Percentiles rank a stretch among this genome's conserved stretches.
phyloP scores from a whole-genome alignment of 2,797 vertebrate species.

The Anguilla pacifica region DNA sequence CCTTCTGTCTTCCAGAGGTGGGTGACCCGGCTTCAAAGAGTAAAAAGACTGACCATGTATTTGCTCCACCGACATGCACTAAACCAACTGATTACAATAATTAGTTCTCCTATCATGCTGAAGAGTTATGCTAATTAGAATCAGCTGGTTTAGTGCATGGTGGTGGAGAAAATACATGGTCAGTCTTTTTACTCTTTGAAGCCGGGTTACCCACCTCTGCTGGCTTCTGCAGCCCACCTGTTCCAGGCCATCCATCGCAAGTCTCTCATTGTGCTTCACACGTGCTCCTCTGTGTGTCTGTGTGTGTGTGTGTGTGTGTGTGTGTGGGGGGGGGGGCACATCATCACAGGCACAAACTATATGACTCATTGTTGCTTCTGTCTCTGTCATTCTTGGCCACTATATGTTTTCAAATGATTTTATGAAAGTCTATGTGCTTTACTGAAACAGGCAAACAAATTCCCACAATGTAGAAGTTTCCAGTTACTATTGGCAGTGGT shows the following conservation, averaged over 20 bases:
- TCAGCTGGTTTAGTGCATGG: too few relatives aligned
- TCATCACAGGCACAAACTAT: not conserved
- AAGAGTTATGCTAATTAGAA: too few relatives aligned
- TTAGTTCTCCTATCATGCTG: too few relatives aligned
- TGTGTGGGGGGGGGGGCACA: too few relatives aligned
- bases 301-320: too few relatives aligned
- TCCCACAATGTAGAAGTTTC: not conserved
- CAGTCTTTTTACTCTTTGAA: too few relatives aligned
- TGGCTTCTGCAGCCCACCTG: conserved; percentile 48
- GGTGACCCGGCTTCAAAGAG: too few relatives aligned
- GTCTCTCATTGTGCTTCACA: conserved; percentile 24
- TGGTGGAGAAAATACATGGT: too few relatives aligned
- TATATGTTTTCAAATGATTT: too few relatives aligned
- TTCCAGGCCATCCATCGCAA: conserved; percentile 53
- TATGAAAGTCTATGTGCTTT: conserved; percentile 1
- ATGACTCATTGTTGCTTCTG: not conserved
- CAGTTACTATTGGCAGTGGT: not conserved
- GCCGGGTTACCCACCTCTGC: not conserved
- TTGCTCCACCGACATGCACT: too few relatives aligned
- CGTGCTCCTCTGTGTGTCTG: not conserved
- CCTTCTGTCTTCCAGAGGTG: conserved; percentile 26
- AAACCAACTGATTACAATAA: too few relatives aligned
- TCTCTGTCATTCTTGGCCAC: not conserved
- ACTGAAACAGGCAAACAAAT: conserved; percentile 22
- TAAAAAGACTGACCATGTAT: too few relatives aligned